Evolutionary conservation across 2,888 invertebrate species (phyloP).

Genomic region (Napeogenes inachia): DNA sequence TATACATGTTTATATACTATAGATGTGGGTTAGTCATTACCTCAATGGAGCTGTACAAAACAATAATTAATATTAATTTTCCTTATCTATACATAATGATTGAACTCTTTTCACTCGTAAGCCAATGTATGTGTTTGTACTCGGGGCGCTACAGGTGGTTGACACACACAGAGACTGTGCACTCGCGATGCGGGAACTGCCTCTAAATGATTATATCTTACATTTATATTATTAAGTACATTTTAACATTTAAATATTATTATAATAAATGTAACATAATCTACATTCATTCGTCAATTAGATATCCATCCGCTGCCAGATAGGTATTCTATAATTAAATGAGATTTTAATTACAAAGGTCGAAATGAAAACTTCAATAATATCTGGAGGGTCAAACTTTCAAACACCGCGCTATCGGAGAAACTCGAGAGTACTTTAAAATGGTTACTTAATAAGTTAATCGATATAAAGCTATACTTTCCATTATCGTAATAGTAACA

Average conservation of each 20-base stretch:
- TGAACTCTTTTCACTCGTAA: background rate
- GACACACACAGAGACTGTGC: too few relatives aligned
- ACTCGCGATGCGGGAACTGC: too few relatives aligned
- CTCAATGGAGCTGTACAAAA: background rate
- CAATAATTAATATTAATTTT: background rate
- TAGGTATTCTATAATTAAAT: slow-evolving; percentile 52
- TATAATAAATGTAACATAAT: too few relatives aligned
- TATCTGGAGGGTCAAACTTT: slow-evolving; percentile 58
- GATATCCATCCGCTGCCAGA: slow-evolving; percentile 33
- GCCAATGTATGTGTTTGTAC: background rate
- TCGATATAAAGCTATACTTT: slow-evolving; percentile 55
- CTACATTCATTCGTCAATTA: background rate
- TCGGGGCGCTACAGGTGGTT: background rate
- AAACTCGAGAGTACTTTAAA: slow-evolving; percentile 43
- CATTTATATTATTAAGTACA: too few relatives aligned
- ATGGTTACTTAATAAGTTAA: slow-evolving; percentile 29
- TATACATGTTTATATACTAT: background rate
- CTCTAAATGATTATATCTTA: too few relatives aligned
- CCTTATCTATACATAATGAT: background rate
- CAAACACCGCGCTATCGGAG: slow-evolving; percentile 54
- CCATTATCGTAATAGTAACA: slow-evolving; percentile 59
- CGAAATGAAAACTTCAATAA: slow-evolving; percentile 56
- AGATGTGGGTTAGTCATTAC: too few relatives aligned
- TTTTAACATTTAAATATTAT: too few relatives aligned
- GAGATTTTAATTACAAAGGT: slow-evolving; percentile 62